Conservation (phyloP, 2,888 invertebrate species). For the Cantharis rustica region DNA sequence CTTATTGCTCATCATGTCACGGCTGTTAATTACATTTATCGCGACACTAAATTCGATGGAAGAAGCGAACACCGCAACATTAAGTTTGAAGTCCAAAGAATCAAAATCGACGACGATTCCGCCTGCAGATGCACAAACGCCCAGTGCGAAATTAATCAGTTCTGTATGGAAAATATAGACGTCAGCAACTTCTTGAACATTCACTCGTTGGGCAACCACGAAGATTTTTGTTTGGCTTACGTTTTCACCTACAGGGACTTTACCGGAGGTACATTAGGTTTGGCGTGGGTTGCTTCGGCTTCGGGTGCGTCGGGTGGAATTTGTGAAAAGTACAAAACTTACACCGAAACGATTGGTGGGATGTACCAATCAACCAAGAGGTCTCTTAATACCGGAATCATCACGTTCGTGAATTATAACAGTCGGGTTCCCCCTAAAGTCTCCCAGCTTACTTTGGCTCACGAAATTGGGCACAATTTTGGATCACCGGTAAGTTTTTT, state of each 20-base stretch:
- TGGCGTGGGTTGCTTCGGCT: constrained; percentile 99
- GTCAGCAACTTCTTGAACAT: constrained; percentile 98
- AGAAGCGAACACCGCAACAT: constrained; percentile 88
- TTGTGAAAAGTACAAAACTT: constrained; percentile 96
- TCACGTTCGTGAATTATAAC: constrained; percentile 98
- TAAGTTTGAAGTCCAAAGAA: constrained; percentile 93
- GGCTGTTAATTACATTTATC: constrained; percentile 96
- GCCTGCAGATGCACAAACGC: constrained; percentile 69
- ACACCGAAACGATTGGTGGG: constrained; percentile 93
- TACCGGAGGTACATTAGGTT: constrained; percentile 94
- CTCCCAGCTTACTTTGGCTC: constrained; percentile 95
- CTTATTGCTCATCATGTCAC: constrained; percentile 98
- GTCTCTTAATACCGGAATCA: constrained; percentile 97
- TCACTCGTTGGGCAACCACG: constrained; percentile 95
- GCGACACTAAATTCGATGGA: constrained; percentile 93
- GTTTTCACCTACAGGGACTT: constrained; percentile 98
- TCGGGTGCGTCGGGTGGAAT: constrained; percentile 98
- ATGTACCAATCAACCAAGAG: constrained; percentile 93
- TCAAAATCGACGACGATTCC: constrained; percentile 88
- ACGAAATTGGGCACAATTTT: constrained; percentile 99
- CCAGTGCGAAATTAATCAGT: constrained; percentile 77
- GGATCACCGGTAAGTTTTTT: constrained; percentile 84
- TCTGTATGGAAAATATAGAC: constrained; percentile 96
- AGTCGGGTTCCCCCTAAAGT: constrained; percentile 96
- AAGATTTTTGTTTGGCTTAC: constrained; percentile 99